phyloP scores from a whole-genome alignment of 2,797 vertebrate species.

The Selene dorsalis region DNA sequence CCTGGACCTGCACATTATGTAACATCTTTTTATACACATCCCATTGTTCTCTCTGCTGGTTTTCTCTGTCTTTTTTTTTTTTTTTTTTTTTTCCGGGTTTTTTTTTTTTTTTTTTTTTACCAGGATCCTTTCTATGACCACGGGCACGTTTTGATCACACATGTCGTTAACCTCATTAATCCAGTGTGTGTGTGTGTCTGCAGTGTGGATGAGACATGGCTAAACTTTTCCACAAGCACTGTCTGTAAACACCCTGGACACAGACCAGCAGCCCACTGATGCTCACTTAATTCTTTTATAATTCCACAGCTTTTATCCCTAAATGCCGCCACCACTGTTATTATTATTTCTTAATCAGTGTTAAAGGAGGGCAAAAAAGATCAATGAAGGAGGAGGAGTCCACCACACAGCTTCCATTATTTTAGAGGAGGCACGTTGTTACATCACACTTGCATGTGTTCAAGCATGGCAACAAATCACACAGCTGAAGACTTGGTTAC shows the following conservation, averaged over 20 bases:
- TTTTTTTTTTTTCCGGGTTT: no score
- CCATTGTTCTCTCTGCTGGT: not conserved
- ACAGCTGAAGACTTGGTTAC: not conserved
- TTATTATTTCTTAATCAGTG: not conserved
- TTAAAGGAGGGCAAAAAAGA: not conserved
- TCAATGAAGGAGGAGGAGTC: not conserved
- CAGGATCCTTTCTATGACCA: not conserved
- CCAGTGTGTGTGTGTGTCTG: not conserved
- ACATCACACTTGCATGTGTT: not conserved
- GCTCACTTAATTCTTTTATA: slow-evolving; percentile 25
- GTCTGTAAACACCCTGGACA: slow-evolving; percentile 32
- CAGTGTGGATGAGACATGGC: not conserved
- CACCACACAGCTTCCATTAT: not conserved
- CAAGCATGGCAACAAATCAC: not conserved
- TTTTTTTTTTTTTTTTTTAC: no score
- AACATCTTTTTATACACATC: not conserved
- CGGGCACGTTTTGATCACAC: not conserved
- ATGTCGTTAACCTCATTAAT: not conserved
- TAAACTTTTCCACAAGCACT: not conserved
- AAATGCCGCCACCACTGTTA: slow-evolving; percentile 27
- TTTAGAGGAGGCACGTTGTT: not conserved
- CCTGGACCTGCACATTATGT: not conserved
- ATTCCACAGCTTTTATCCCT: slow-evolving; percentile 31
- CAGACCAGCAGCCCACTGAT: slow-evolving; percentile 13
- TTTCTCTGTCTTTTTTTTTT: not conserved